A percentile compares a stretch with the other conserved stretches of the same genome.
Conservation (phyloP, 2,113 vertebrate species). For the Gavialis gangeticus region DNA sequence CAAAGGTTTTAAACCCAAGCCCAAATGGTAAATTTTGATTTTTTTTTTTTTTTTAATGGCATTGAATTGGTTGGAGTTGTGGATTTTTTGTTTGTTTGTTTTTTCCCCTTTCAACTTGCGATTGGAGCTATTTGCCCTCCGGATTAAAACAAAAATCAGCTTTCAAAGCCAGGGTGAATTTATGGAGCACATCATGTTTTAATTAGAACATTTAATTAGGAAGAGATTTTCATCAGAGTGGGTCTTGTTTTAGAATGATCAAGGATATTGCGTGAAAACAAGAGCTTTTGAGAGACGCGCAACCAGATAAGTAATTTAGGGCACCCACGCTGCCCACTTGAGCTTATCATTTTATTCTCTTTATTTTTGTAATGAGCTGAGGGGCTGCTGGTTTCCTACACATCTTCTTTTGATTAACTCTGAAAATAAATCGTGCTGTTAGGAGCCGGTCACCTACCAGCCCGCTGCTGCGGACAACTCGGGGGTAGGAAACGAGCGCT, state of each 20-base stretch:
- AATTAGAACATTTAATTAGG: conserved; percentile 70
- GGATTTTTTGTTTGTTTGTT: background rate
- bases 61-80: conserved; percentile 17
- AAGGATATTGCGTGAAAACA: conserved; percentile 63
- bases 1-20: background rate
- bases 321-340: conserved; percentile 26
- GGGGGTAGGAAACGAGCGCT: conserved; percentile 60
- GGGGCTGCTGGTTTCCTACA: conserved; percentile 44
- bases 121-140: conserved; percentile 53
- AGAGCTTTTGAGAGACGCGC: conserved; percentile 14
- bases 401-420: conserved; percentile 60
- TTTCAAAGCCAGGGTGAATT: conserved; percentile 59
- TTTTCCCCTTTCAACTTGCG: background rate
- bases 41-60: background rate
- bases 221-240: conserved; percentile 46
- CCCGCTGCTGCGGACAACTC: conserved; percentile 39
- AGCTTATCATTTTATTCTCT: conserved; percentile 56
- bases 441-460: conserved; percentile 30
- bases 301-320: conserved; percentile 56
- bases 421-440: conserved; percentile 21
- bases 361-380: conserved; percentile 61
- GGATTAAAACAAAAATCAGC: conserved; percentile 56
- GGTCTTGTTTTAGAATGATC: conserved; percentile 55
- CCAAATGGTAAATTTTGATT: background rate
- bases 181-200: conserved; percentile 61